Conservation (phyloP, 2,888 invertebrate species). For the Chironomus riparius region DNA sequence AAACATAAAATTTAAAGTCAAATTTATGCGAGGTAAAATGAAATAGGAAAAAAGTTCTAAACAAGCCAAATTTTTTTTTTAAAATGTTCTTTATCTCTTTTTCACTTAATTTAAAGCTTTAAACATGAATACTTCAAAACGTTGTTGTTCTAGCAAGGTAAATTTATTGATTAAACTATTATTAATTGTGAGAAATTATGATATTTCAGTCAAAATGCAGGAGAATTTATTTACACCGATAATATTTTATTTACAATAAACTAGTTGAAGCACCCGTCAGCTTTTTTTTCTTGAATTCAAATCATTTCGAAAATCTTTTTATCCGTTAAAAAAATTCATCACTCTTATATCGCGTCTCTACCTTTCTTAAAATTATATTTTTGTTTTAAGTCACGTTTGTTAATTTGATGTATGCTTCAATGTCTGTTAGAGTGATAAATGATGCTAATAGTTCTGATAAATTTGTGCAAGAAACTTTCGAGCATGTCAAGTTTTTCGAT, state of each 20-base stretch:
- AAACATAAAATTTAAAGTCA: constrained; percentile 9
- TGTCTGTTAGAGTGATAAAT: too few species aligned
- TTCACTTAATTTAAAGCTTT: constrained; percentile 1
- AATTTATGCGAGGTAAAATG: background rate
- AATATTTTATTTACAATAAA: background rate
- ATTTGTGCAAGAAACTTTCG: too few species aligned
- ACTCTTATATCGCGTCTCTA: too few species aligned
- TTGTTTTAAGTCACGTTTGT: too few species aligned
- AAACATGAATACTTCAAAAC: background rate
- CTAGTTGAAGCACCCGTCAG: background rate
- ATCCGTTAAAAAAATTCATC: too few species aligned
- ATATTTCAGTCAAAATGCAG: constrained; percentile 19
- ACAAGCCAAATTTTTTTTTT: constrained; percentile 3
- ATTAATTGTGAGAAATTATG: constrained; percentile 9
- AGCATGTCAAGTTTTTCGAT: too few species aligned
- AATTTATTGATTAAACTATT: constrained; percentile 16
- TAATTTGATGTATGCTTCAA: too few species aligned
- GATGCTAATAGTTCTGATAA: too few species aligned
- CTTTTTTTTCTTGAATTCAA: too few species aligned
- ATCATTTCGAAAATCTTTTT: too few species aligned
- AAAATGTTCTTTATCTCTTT: background rate
- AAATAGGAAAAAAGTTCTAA: constrained; percentile 6
- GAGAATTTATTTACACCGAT: background rate
- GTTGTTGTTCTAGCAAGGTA: background rate
- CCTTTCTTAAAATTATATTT: too few species aligned